Conservation (phyloP, 1,140 invertebrate genomes). For the Augochlora pura region DNA sequence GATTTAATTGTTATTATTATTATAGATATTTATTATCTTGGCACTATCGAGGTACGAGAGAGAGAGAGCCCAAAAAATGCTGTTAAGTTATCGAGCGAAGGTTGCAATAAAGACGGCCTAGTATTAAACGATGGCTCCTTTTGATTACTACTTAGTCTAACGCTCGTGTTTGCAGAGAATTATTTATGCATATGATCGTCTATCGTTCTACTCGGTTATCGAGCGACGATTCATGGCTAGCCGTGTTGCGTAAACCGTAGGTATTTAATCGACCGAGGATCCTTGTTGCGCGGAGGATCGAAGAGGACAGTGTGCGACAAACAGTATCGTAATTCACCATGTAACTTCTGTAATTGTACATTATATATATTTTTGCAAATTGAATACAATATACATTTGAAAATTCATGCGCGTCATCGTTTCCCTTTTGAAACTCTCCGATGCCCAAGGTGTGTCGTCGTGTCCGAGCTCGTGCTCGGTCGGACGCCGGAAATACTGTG, state of each 20-base stretch:
- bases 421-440: slow-evolving; percentile 11
- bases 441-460: slow-evolving; percentile 19
- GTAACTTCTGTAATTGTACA: slow-evolving; percentile 50
- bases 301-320: background rate
- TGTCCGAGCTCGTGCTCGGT: background rate
- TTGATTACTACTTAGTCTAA: slow-evolving; percentile 10
- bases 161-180: background rate
- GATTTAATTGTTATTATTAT: slow-evolving; percentile 17
- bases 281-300: background rate
- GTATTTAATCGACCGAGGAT: background rate
- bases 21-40: slow-evolving; percentile 39
- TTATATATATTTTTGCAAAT: slow-evolving; percentile 54
- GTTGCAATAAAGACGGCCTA: slow-evolving; percentile 17
- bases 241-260: background rate
- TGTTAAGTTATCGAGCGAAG: slow-evolving; percentile 9
- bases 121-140: slow-evolving; percentile 15
- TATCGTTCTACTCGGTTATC: background rate
- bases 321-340: slow-evolving; percentile 26
- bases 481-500: slow-evolving; percentile 34
- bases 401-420: slow-evolving; percentile 26
- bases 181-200: slow-evolving; percentile 9
- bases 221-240: too few species aligned
- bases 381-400: slow-evolving; percentile 54
- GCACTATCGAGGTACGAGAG: background rate
- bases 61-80: background rate